Base-by-base conservation (phyloP, 1,140 invertebrate species). In the Probaryconus sp. region DNA sequence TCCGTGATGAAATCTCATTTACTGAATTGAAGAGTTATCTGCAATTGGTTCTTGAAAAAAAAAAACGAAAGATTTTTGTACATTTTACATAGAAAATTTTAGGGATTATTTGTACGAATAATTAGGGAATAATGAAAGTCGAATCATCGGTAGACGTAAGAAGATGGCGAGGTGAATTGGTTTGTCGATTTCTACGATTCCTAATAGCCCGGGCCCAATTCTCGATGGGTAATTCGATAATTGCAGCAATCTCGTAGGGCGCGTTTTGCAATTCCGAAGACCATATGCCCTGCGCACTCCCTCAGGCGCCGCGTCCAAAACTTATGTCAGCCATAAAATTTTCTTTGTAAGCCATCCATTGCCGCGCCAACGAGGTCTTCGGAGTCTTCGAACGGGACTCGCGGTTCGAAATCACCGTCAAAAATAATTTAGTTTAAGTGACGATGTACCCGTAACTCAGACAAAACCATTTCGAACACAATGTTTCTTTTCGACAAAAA, bases 201-300 rank as follows among this genome's bases (percentile, higher is more conserved):
- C 48, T 65, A 76, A 76, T 65, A 60, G 45, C 72, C 30, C 24
- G 35, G 58, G 18, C 58, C 51, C 63, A 64, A 71, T 78, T 81
- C 58, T 77, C 72, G 76, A 75, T 76, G 64, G 76, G 65, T 81
- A 81, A 84, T 82, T 84, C 80, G 78, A 84, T 85, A 84, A 85
- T 84, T 85, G 74, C 73, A 67, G 77, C 77, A 81, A 85, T 81
- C 81, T 77, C 50, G 40, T 47, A 51, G 68, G 64, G 71, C 51
- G 63, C 60, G 50, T 83, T 83, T 84, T 79, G 76, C 72, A 81
- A 81, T 81, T 82, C 60, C 69, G 65, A n/a, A n/a, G n/a, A 63
- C 79, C 76, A 82, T 81, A 79, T 79, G 79, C 73, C 53, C 61
- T 43, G 14, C 21, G 9, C 26, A 58, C 37, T 51, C 74, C 69